Percentiles rank a stretch among this genome's conserved stretches.
These are phyloP conservation scores for Chrysemys picta DNA, from an alignment of 2,113 vertebrate species.

Conservation along the genomic window DNA sequence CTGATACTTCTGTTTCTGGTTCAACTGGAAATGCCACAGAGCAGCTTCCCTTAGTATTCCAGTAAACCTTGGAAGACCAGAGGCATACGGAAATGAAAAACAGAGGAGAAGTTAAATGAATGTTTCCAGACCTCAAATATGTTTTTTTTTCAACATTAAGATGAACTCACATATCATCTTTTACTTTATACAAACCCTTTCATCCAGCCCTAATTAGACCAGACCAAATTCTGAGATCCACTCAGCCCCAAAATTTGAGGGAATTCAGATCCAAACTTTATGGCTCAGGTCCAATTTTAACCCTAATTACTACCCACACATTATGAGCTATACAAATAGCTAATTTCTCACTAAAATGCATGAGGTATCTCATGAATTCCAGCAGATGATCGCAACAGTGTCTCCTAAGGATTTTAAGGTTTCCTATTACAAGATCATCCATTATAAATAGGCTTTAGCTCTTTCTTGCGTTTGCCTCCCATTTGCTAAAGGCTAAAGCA, in stretches of 20 bases:
- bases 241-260: background rate
- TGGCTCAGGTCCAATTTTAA: background rate
- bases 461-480: background rate
- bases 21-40: background rate
- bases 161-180: background rate
- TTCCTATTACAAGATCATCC: background rate
- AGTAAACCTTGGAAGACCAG: background rate
- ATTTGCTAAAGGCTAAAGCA: background rate
- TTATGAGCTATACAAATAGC: background rate
- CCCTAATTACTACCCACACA: background rate
- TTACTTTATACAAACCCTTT: background rate
- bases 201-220: background rate
- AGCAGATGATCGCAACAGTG: background rate
- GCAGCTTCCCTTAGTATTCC: background rate
- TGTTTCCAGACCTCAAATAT: background rate
- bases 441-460: background rate
- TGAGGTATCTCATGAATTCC: background rate
- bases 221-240: background rate
- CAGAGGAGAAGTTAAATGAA: background rate
- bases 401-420: background rate
- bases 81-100: background rate
- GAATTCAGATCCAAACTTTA: background rate
- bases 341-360: background rate
- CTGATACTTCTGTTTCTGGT: background rate
- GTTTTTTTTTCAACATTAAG: fast-evolving